Evolutionary conservation across 2,888 invertebrate genomes (phyloP), one percentile per base, ranked within the genome.

Genomic region (Diaprepes abbreviatus): DNA sequence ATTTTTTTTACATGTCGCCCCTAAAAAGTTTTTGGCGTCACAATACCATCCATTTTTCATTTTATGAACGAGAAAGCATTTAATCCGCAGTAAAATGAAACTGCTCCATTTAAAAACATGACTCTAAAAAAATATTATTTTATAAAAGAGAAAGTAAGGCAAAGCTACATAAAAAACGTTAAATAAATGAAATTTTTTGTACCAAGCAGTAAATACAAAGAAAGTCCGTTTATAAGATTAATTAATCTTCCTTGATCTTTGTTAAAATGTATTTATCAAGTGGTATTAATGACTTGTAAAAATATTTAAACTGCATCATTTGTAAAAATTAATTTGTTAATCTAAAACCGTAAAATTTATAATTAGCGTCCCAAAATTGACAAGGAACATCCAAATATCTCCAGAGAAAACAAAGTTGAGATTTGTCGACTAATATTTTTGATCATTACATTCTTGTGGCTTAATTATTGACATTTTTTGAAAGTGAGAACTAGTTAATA

Each of bases 31-130:
- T 28, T 19, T 48, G 24, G 12, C 28, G 9, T 21, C 19, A 19
- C 14, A 28, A 24, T 28, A 48, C 5, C 24, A 28, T 28, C 12
- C 24, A 28, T 50, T 50, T 50, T 50, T 50, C 28, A 28, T 28
- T 28, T 14, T 16, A 28, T 16, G 9, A 50, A 28, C 16, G 24
- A 45, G n/a, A 45, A 45, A 48, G 2, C 28, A 28, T 14, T 50
- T 50, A 28, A 50, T 50, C 48, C 16, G 48, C 12, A 28, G 48
- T 43, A 48, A 48, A 24, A 28, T 19, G 45, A 28, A 24, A 48
- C 21, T 40, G 48, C 28, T 14, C 28, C 28, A 24, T 14, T 28
- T 28, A 28, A 48, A 24, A 48, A 28, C 28, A 28, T 24, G 48
- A 7, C 14, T 9, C 2, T 17, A 24, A 48, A 45, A 48, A 48